These are phyloP conservation scores for Diabrotica balteata DNA, from an alignment of 2,888 invertebrate species.

Conservation along the genomic window DNA sequence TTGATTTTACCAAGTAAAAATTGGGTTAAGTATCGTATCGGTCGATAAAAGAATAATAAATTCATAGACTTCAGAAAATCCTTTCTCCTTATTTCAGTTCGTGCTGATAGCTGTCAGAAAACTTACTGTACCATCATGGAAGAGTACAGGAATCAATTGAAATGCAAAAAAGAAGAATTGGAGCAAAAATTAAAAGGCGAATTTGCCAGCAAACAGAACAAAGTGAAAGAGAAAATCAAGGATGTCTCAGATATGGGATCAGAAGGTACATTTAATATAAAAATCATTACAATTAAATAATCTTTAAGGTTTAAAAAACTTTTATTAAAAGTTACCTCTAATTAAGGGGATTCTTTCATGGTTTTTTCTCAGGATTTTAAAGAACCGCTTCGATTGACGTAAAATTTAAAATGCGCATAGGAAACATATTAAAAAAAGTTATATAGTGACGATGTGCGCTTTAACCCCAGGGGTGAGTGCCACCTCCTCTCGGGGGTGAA, in stretches of 20 bases:
- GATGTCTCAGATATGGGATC: conserved; percentile 46
- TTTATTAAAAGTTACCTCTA: too few relatives aligned
- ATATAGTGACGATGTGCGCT: too few relatives aligned
- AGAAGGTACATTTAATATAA: conserved; percentile 48
- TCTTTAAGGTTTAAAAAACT: not conserved
- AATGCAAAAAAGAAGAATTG: conserved; percentile 46
- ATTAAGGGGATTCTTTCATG: too few relatives aligned
- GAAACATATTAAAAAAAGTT: too few relatives aligned
- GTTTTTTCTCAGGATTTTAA: too few relatives aligned
- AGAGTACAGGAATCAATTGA: conserved; percentile 50
- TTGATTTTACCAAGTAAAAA: conserved; percentile 1
- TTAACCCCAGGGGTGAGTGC: too few relatives aligned
- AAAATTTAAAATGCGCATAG: too few relatives aligned
- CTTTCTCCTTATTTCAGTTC: conserved; percentile 1
- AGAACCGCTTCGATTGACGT: too few relatives aligned
- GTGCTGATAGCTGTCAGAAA: too few relatives aligned
- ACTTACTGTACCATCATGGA: conserved; percentile 43
- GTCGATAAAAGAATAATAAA: conserved; percentile 5
- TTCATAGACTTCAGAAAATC: conserved; percentile 3
- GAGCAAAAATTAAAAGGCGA: conserved; percentile 44
- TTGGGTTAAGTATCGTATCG: conserved; percentile 7
- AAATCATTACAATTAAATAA: not conserved
- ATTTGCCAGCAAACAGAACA: conserved; percentile 43
- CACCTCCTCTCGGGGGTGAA: too few relatives aligned
- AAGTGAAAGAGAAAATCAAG: conserved; percentile 49